Conservation (phyloP, 2,797 vertebrate genomes). For the Salarias fasciatus region DNA sequence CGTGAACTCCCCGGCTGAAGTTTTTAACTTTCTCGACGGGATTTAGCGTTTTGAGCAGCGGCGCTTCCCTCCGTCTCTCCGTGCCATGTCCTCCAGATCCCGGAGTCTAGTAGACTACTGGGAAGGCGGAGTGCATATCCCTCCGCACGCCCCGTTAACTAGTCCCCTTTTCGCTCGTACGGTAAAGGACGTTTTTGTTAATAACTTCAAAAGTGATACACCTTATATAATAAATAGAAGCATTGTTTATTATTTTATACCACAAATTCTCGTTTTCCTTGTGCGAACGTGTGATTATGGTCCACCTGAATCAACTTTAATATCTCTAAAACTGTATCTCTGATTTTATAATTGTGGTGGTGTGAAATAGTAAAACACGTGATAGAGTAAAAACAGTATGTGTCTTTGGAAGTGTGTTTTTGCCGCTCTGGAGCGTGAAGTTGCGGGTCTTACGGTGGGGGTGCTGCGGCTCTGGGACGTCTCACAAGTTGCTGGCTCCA, state of each 20-base stretch:
- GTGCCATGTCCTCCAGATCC: constrained; percentile 73
- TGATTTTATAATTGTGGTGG: too few species aligned
- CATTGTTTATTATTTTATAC: rapidly evolving
- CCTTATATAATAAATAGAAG: rapidly evolving
- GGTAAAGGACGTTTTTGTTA: rapidly evolving
- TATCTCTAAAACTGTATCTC: too few species aligned
- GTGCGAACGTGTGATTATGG: too few species aligned
- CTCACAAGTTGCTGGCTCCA: constrained; percentile 82
- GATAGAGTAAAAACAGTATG: too few species aligned
- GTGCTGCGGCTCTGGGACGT: constrained; percentile 81
- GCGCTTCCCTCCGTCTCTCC: constrained; percentile 62
- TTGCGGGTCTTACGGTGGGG: constrained; percentile 58
- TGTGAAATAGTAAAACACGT: too few species aligned
- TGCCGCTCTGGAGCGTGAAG: constrained; percentile 20
- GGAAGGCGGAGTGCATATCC: constrained; percentile 75
- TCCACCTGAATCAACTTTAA: too few species aligned
- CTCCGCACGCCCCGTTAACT: constrained; percentile 75
- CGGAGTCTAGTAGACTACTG: constrained; percentile 77
- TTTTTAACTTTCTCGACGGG: constrained; percentile 38
- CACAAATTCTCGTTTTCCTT: not conserved
- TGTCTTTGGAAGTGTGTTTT: not conserved
- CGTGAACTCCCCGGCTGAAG: not conserved
- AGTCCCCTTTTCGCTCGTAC: constrained; percentile 40
- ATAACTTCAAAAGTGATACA: rapidly evolving
- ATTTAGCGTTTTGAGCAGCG: constrained; percentile 13